Percentiles rank a stretch among this genome's conserved stretches.
These are phyloP conservation scores for Poecilia latipinna DNA, from an alignment of 2,113 vertebrate genomes.

Conservation along the genomic window DNA sequence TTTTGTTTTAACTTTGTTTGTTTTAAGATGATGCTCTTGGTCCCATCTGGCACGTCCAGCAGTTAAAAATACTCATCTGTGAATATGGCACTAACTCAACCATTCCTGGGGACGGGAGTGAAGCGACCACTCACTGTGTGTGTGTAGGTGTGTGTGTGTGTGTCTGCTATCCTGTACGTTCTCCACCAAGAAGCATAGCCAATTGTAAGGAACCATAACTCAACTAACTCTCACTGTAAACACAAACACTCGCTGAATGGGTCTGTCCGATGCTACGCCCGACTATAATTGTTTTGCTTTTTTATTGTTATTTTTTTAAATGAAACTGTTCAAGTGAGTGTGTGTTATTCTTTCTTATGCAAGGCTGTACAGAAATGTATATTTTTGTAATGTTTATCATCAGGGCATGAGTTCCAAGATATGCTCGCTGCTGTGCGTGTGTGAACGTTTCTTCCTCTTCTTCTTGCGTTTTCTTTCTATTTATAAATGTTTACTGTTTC, in stretches of 20 bases:
- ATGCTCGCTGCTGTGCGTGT: constrained; percentile 58
- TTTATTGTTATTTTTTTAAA: constrained; percentile 7
- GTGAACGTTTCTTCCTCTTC: constrained; percentile 63
- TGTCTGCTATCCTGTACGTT: constrained; percentile 8
- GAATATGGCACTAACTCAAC: constrained; percentile 67
- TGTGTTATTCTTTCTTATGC: constrained; percentile 79
- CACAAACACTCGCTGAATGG: constrained; percentile 42
- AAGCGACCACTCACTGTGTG: constrained; percentile 72
- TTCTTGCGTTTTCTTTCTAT: constrained; percentile 75
- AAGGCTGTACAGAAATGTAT: constrained; percentile 83
- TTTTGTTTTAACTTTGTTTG: background rate
- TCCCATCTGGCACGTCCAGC: constrained; percentile 55
- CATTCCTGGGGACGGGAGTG: constrained; percentile 54
- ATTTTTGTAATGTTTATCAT: constrained; percentile 83
- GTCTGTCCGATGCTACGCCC: constrained; percentile 45
- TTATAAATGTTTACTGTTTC: constrained; percentile 47
- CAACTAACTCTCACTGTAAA: constrained; percentile 59
- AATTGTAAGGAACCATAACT: constrained; percentile 72
- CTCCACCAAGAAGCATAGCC: constrained; percentile 60
- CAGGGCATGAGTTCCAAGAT: constrained; percentile 77
- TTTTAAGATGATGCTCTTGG: background rate
- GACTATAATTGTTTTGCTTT: constrained; percentile 22
- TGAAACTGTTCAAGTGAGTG: constrained; percentile 36
- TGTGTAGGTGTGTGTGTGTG: constrained; percentile 26
- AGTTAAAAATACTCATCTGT: constrained; percentile 63